Percentiles rank a stretch among this genome's conserved stretches.
Evolutionary conservation across 1,140 invertebrate species (phyloP).

Genomic region (Eriosoma lanigerum): DNA sequence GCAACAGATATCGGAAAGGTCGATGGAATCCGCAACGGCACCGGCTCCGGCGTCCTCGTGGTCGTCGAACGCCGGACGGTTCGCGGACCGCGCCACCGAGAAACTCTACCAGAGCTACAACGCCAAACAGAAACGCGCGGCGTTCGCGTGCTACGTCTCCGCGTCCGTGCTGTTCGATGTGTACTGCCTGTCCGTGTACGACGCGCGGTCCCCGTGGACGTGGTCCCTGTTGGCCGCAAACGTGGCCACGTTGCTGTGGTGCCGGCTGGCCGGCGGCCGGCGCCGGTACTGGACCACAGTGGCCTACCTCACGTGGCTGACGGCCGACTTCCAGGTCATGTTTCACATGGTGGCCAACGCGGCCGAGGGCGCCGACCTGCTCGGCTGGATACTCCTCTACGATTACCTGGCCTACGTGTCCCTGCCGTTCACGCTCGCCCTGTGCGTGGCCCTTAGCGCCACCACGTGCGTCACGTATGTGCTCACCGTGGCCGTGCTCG

Average conservation of each 20-base stretch:
- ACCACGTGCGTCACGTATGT: constrained; percentile 66
- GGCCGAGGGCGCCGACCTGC: constrained; percentile 63
- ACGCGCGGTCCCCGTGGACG: constrained; percentile 60
- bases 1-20: too few relatives aligned
- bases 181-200: constrained; percentile 62
- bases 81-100: constrained; percentile 65
- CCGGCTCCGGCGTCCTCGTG: background rate
- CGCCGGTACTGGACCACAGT: constrained; percentile 62
- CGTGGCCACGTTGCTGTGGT: constrained; percentile 62
- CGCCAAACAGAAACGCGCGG: constrained; percentile 71
- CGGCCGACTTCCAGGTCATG: constrained; percentile 66
- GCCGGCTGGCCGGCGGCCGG: constrained; percentile 60
- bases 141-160: constrained; percentile 74
- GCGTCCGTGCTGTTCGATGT: constrained; percentile 70
- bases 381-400: constrained; percentile 79
- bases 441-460: constrained; percentile 65
- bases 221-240: constrained; percentile 61
- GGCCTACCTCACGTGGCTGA: constrained; percentile 67
- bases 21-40: background rate
- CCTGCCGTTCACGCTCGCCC: constrained; percentile 70
- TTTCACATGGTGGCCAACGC: constrained; percentile 63
- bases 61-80: background rate
- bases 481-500: constrained; percentile 60
- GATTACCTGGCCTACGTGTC: constrained; percentile 84
- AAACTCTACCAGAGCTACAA: constrained; percentile 75